Base-by-base conservation (phyloP, 2,113 vertebrate species). In the Synchiropus splendidus region DNA sequence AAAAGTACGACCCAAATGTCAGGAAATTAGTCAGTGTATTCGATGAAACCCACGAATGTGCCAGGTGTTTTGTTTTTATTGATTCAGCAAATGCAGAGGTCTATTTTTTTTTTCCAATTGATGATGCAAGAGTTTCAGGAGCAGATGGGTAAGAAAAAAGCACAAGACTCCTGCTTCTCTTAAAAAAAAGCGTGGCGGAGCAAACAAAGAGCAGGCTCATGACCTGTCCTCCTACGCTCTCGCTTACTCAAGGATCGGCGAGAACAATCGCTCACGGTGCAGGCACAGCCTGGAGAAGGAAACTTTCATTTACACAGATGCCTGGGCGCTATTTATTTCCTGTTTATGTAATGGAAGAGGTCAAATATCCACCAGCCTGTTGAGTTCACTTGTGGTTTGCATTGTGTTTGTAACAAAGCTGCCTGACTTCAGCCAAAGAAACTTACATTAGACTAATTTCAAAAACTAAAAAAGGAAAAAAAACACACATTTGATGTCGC, bases 151-250 rank as follows among this genome's bases (percentile, higher is more conserved):
- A 54, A 12, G 30, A 45, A 59, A 57, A 42, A 39, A 43, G 33
- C 16, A 2, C 27, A 44, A 33, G 45, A 50, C 47, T n/a, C 2
- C 6, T 36, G 50, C 45, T 27, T 27, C 21, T 5, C 53, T 45
- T 16, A 16, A 54, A 56, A 31, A 12, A 39, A 38, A 54, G 52
- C 9, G 5, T 42, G 54, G 17, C 54, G 58, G 42, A 42, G 45
- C 39, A 17, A 69, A 77, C 71, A 79, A 75, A 73, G 71, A 64
- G 47, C 33, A 30, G 47, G 33, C 54, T 61, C 55, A 41, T 64
- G 78, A 74, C 67, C 58, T 37, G 30, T 73, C 73, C 70, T 66
- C 75, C 78, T 63, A 74, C 71, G 58, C 69, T 8, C 48, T 49
- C 47, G 31, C 44, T 51, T 14, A 31, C 48, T 53, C 51, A 45